phyloP scores from a whole-genome alignment of 2,888 invertebrate species.

The Nymphalis c-album region DNA sequence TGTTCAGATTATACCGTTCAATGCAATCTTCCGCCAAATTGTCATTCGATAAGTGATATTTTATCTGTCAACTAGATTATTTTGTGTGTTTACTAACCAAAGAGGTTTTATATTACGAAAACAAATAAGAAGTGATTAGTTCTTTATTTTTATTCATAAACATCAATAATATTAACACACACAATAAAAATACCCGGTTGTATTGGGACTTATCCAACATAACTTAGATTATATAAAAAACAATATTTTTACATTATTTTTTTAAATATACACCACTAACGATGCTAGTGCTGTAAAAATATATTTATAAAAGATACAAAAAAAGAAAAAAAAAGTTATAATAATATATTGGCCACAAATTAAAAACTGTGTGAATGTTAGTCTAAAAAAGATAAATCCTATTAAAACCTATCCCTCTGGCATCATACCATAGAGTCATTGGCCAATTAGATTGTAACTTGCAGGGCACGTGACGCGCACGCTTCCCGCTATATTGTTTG shows the following conservation, averaged over 20 bases:
- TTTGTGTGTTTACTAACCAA: conserved; percentile 46
- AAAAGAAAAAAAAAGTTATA: neutral
- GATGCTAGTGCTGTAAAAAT: neutral
- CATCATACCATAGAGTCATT: conserved; percentile 47
- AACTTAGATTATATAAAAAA: too few species aligned
- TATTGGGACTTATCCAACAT: too few species aligned
- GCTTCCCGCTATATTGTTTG: conserved; percentile 59
- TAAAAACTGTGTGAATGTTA: conserved; percentile 42
- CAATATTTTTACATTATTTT: too few species aligned
- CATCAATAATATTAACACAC: too few species aligned
- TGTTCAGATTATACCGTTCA: conserved; percentile 58
- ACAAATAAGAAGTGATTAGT: neutral
- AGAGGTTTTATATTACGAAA: conserved; percentile 25
- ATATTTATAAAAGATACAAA: neutral
- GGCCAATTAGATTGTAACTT: conserved; percentile 67
- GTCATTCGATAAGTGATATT: conserved; percentile 72
- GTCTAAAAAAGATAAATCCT: conserved; percentile 34
- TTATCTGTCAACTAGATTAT: conserved; percentile 47
- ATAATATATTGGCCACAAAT: conserved; percentile 28
- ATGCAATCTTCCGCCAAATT: conserved; percentile 67
- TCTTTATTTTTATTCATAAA: neutral
- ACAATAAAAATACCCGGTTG: neutral
- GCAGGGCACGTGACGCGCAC: conserved; percentile 66
- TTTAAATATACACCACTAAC: neutral
- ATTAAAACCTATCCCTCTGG: conserved; percentile 44